These are phyloP conservation scores for Gymnothorax reevesii DNA, from an alignment of 2,797 vertebrate genomes.

Conservation along the genomic window DNA sequence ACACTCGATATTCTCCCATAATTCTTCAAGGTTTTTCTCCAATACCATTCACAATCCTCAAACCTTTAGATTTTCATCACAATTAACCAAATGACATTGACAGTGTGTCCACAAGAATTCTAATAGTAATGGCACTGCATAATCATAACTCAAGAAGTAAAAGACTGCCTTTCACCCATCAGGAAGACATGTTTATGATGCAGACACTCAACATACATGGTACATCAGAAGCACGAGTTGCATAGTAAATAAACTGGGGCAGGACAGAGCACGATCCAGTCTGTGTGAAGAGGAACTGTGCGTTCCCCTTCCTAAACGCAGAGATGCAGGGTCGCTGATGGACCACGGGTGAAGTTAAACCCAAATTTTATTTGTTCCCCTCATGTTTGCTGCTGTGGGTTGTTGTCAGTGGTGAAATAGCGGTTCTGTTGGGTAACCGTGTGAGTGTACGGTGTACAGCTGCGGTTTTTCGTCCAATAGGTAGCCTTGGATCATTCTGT, in stretches of 20 bases:
- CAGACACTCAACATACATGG: conserved; percentile 47
- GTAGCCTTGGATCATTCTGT: neutral
- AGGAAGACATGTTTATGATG: conserved; percentile 81
- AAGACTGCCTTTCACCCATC: conserved; percentile 46
- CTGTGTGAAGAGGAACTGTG: conserved; percentile 52
- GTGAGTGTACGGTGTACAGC: neutral
- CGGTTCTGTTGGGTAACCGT: neutral
- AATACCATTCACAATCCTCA: neutral
- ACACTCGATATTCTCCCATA: neutral
- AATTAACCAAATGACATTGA: conserved; percentile 15
- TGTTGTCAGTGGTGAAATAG: neutral
- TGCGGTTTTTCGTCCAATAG: neutral
- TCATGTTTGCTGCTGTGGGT: neutral
- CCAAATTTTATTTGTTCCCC: neutral
- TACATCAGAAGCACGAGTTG: conserved; percentile 79
- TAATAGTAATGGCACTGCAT: conserved; percentile 68
- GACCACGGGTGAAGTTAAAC: neutral
- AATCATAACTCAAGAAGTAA: conserved; percentile 45
- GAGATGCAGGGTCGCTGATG: neutral
- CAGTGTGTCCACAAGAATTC: conserved; percentile 16
- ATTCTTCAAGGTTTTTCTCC: neutral
- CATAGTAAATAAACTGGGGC: conserved; percentile 84
- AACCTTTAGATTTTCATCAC: neutral
- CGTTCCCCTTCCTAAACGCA: neutral
- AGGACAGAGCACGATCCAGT: conserved; percentile 40